Evolutionary conservation across 2,113 vertebrate genomes (phyloP).

Genomic region (Ceratotherium simum): DNA sequence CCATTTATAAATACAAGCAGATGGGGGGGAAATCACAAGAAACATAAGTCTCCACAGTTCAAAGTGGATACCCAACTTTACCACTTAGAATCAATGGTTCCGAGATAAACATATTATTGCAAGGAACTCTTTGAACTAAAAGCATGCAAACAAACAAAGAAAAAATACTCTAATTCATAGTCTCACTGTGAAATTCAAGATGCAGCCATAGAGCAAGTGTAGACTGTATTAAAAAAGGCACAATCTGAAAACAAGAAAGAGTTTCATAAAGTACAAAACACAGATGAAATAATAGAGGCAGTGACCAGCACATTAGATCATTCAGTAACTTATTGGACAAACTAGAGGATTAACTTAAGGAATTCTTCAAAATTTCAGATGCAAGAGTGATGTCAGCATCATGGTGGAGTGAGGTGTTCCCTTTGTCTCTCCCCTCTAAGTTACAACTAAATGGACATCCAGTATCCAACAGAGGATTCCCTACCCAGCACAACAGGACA

Average conservation of each 20-base stretch:
- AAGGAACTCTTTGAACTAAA: constrained; percentile 1
- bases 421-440: no score
- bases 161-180: neutral
- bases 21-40: neutral
- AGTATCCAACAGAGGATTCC: no score
- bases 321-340: neutral
- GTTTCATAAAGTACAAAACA: neutral
- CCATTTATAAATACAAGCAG: neutral
- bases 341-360: neutral
- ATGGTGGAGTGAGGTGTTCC: no score
- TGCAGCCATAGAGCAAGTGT: neutral
- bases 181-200: neutral
- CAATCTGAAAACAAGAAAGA: constrained; percentile 21
- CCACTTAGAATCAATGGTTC: neutral
- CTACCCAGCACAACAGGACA: no score
- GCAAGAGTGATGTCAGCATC: neutral
- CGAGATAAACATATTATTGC: neutral
- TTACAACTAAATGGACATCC: no score
- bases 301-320: neutral
- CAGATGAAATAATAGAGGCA: neutral
- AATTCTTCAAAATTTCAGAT: neutral
- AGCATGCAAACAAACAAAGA: neutral
- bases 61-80: neutral
- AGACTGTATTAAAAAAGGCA: neutral
- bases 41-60: neutral